These are phyloP conservation scores for Lydus trimaculatus DNA, from an alignment of 2,888 invertebrate species.

Conservation along the genomic window DNA sequence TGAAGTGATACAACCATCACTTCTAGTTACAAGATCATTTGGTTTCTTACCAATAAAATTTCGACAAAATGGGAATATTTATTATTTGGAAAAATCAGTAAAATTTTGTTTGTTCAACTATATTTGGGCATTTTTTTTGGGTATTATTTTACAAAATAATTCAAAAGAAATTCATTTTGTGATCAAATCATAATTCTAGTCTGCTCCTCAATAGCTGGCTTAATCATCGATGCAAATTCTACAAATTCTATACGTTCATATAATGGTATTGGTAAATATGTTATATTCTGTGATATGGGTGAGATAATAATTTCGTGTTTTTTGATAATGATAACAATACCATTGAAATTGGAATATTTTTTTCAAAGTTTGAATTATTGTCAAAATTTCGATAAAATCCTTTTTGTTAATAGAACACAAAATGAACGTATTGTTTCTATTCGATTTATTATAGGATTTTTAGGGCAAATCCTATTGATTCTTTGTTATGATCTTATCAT, in stretches of 20 bases:
- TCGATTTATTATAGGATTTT: background rate
- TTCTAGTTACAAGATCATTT: too few species aligned
- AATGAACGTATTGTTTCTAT: background rate
- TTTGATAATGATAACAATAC: conserved; percentile 11
- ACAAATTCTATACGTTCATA: conserved; percentile 4
- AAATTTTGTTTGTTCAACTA: too few species aligned
- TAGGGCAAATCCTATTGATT: background rate
- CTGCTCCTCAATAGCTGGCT: conserved; percentile 1
- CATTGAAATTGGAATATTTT: conserved; percentile 12
- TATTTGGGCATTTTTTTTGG: too few species aligned
- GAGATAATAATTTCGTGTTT: conserved; percentile 14
- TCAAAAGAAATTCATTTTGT: conserved; percentile 5
- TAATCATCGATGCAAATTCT: conserved; percentile 12
- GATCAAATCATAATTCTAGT: conserved; percentile 8
- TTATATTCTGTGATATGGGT: conserved; percentile 13
- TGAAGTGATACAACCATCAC: too few species aligned
- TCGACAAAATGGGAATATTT: too few species aligned
- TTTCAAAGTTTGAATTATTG: conserved; percentile 12
- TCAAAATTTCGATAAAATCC: conserved; percentile 12
- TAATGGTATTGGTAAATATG: conserved; percentile 11
- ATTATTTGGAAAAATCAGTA: too few species aligned
- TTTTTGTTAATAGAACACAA: background rate
- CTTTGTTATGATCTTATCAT: conserved; percentile 13
- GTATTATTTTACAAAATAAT: background rate
- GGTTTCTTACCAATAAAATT: too few species aligned